phyloP scores from a whole-genome alignment of 2,888 invertebrate genomes.

The Aporophyla nigra region DNA sequence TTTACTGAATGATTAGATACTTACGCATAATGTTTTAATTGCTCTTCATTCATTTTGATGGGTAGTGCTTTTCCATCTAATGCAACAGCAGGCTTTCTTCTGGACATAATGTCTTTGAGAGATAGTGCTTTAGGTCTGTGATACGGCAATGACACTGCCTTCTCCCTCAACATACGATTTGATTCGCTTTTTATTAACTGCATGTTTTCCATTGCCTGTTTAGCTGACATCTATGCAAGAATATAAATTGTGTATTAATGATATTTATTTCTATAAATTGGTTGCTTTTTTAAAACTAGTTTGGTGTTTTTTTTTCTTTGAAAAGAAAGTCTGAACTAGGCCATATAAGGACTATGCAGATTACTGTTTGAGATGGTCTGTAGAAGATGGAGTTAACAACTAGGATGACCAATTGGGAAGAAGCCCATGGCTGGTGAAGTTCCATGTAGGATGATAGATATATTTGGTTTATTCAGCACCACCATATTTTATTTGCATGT shows the following conservation, averaged over 20 bases:
- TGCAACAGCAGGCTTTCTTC: constrained; percentile 81
- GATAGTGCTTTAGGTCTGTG: constrained; percentile 95
- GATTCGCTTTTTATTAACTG: constrained; percentile 96
- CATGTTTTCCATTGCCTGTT: constrained; percentile 93
- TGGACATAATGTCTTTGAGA: constrained; percentile 94
- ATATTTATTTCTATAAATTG: background rate
- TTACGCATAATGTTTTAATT: constrained; percentile 93
- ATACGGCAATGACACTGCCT: constrained; percentile 95
- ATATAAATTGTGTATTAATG: background rate
- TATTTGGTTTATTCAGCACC: background rate
- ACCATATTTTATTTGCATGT: background rate
- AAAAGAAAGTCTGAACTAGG: no score
- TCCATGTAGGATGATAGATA: background rate
- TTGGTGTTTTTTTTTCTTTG: no score
- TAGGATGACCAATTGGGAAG: background rate
- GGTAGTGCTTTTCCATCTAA: constrained; percentile 85
- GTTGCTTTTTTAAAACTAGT: no score
- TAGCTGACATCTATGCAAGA: constrained; percentile 91
- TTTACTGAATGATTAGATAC: constrained; percentile 68
- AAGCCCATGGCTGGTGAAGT: no score
- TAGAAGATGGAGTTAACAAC: background rate
- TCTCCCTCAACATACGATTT: constrained; percentile 95
- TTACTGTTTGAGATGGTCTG: background rate
- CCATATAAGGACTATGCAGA: background rate
- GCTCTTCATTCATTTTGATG: constrained; percentile 93